Evolutionary conservation across 2,888 invertebrate species (phyloP).

Genomic region (Eilema griseolum): DNA sequence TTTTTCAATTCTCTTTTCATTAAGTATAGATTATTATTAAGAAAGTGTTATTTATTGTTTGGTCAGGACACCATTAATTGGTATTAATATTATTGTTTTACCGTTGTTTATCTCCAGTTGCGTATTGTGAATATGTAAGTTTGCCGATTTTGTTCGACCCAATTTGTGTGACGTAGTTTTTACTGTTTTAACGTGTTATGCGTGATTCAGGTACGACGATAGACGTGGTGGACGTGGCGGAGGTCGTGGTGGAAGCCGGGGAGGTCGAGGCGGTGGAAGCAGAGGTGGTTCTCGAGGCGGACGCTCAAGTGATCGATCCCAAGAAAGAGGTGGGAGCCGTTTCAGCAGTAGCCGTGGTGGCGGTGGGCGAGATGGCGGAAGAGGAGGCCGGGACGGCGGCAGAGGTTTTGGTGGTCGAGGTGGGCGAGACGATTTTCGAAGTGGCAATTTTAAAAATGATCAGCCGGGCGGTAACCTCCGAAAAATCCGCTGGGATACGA

Average conservation of each 20-base stretch:
- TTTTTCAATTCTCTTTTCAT: slow-evolving; percentile 14
- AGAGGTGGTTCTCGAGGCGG: slow-evolving; percentile 73
- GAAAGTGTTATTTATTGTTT: slow-evolving; percentile 19
- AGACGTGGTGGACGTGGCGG: slow-evolving; percentile 82
- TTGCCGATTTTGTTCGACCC: slow-evolving; percentile 28
- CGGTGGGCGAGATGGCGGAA: slow-evolving; percentile 65
- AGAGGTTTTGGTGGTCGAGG: slow-evolving; percentile 74
- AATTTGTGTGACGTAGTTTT: slow-evolving; percentile 26
- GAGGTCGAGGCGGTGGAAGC: slow-evolving; percentile 66
- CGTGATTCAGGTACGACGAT: slow-evolving; percentile 81
- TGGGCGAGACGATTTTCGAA: slow-evolving; percentile 73
- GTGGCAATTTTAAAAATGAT: slow-evolving; percentile 86
- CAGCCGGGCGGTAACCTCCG: slow-evolving; percentile 93
- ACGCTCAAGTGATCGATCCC: slow-evolving; percentile 78
- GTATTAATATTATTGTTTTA: slow-evolving; percentile 27
- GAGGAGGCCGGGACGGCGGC: slow-evolving; percentile 70
- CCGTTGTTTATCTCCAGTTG: slow-evolving; percentile 18
- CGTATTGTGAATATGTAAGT: slow-evolving; percentile 66
- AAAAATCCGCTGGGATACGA: slow-evolving; percentile 96
- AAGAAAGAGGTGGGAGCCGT: slow-evolving; percentile 76
- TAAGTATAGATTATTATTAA: slow-evolving; percentile 9
- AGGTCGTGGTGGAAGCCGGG: slow-evolving; percentile 65
- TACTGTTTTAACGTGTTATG: slow-evolving; percentile 27
- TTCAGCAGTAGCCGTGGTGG: slow-evolving; percentile 54
- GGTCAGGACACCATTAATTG: slow-evolving; percentile 21